Percentiles rank a stretch among this genome's conserved stretches.
phyloP scores from a whole-genome alignment of 2,113 vertebrate genomes.

The Calcarius ornatus region DNA sequence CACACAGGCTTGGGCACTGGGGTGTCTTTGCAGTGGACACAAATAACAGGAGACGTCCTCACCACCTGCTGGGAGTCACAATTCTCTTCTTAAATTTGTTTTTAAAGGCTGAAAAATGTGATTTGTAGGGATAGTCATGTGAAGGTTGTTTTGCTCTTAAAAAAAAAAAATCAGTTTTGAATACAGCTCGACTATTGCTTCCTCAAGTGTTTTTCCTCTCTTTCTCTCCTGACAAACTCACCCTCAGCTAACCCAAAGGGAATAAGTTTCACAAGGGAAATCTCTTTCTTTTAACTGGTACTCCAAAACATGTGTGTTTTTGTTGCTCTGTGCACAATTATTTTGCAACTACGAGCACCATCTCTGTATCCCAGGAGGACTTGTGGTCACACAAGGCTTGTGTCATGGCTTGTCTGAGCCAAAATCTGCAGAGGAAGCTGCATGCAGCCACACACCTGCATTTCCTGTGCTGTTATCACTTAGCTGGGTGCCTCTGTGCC shows the following conservation, averaged over 20 bases:
- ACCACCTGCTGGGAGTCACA: not conserved
- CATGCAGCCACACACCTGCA: not conserved
- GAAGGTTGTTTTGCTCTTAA: not conserved
- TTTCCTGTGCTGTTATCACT: not conserved
- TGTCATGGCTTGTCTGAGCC: fast-evolving
- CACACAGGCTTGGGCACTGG: not conserved
- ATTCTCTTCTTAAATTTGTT: not conserved
- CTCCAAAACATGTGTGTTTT: not conserved
- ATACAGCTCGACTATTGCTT: not conserved
- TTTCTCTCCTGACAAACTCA: not conserved
- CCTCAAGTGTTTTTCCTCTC: not conserved
- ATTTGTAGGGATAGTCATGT: not conserved
- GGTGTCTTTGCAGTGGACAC: not conserved
- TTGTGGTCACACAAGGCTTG: not conserved
- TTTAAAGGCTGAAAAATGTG: not conserved
- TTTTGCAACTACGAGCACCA: fast-evolving
- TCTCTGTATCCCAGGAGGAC: not conserved
- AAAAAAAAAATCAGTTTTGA: not conserved
- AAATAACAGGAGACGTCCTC: not conserved
- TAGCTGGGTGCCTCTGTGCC: not conserved
- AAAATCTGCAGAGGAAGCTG: not conserved
- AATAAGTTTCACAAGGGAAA: not conserved
- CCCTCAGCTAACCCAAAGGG: not conserved
- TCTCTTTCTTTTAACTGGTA: not conserved
- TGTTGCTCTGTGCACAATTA: not conserved